phyloP scores from a whole-genome alignment of 2,113 vertebrate species.

The Alexandromys fortis region DNA sequence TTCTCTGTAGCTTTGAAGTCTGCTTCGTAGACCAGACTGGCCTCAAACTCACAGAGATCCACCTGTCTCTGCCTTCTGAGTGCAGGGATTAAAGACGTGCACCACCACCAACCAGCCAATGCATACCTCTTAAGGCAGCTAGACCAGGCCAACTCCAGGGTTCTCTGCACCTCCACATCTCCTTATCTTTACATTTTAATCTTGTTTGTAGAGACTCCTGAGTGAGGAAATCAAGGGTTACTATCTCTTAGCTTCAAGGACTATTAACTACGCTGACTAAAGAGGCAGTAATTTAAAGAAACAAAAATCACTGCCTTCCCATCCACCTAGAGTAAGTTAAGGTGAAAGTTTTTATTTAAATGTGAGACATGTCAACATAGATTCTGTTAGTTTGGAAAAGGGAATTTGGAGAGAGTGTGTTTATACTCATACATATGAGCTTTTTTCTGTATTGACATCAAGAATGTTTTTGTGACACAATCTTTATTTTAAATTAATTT shows the following conservation, averaged over 20 bases:
- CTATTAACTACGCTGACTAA: not conserved
- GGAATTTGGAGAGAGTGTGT: not conserved
- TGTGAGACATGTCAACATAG: not conserved
- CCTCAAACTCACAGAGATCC: too few relatives aligned
- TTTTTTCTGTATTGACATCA: not conserved
- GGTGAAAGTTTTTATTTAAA: not conserved
- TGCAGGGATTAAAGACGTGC: too few relatives aligned
- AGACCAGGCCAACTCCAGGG: not conserved
- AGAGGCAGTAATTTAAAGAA: not conserved
- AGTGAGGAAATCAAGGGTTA: not conserved
- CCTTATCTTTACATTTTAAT: constrained; percentile 25
- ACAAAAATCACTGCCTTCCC: not conserved
- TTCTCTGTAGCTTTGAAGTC: too few relatives aligned
- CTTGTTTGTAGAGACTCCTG: not conserved
- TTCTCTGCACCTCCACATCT: not conserved
- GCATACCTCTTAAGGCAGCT: not conserved
- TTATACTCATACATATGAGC: not conserved
- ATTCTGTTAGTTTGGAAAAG: constrained; percentile 32
- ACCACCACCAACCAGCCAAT: too few relatives aligned
- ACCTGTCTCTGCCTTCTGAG: too few relatives aligned
- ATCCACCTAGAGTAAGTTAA: not conserved
- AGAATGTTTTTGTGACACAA: constrained; percentile 43
- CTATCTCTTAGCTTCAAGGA: not conserved
- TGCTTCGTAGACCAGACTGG: too few relatives aligned
- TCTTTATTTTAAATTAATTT: not conserved